A percentile compares a stretch with the other conserved stretches of the same genome.
Evolutionary conservation across 2,888 invertebrate species (phyloP).

Genomic region (Cheilosia vernalis): DNA sequence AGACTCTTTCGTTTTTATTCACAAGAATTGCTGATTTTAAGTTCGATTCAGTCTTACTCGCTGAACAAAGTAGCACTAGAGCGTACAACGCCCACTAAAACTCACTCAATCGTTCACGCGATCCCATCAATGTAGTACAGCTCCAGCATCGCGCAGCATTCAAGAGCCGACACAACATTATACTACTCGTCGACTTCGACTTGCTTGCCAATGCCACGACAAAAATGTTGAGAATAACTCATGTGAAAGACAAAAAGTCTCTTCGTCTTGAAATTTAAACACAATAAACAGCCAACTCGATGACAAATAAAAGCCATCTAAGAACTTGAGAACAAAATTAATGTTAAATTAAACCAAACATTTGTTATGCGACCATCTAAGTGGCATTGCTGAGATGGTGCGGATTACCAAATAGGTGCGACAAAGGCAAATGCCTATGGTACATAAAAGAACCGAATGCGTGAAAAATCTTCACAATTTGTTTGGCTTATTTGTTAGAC

Average conservation of each 20-base stretch:
- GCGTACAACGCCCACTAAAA: conserved; percentile 19
- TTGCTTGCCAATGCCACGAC: neutral
- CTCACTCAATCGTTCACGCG: conserved; percentile 44
- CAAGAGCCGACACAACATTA: no score
- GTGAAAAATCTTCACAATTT: conserved; percentile 62
- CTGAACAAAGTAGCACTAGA: conserved; percentile 25
- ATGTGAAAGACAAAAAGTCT: neutral
- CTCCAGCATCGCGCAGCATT: conserved; percentile 3
- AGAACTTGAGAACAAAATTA: conserved; percentile 56
- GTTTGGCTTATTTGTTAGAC: conserved; percentile 58
- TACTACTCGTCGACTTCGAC: neutral
- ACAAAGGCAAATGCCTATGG: conserved; percentile 30
- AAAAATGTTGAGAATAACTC: conserved; percentile 21
- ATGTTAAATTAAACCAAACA: conserved; percentile 61
- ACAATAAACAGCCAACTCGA: conserved; percentile 14
- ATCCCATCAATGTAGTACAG: neutral
- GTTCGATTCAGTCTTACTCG: no score
- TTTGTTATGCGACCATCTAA: conserved; percentile 35
- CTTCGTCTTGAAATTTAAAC: neutral
- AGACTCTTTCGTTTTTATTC: conserved; percentile 44
- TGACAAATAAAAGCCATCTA: conserved; percentile 48
- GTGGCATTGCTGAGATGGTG: conserved; percentile 16
- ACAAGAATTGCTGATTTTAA: neutral
- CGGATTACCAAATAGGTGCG: conserved; percentile 55
- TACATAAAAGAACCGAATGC: conserved; percentile 47